Base-by-base conservation (phyloP, 2,113 vertebrate genomes). In the Hyperoodon ampullatus region DNA sequence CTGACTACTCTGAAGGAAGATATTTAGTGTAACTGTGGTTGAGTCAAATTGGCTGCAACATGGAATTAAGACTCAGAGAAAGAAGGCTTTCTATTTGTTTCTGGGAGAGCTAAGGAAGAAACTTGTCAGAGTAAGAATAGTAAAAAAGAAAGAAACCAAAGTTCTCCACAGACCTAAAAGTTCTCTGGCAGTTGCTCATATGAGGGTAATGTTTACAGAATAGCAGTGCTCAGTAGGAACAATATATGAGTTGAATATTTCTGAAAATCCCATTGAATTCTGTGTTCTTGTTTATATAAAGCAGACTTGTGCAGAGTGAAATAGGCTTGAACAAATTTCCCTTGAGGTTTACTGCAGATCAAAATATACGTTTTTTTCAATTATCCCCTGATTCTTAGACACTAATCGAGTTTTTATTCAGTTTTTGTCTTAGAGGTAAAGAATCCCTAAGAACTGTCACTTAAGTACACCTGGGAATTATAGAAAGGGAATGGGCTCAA, bases 41-140 rank as follows among this genome's bases (percentile, higher is more conserved):
- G 91, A 90, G 68, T 93, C 61, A 88, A 71, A 74, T 24, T 80
- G 82, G 12, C 55, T 82, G 71, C 3, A 95, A 23, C 23, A 39
- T n/a, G n/a, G 63, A 78, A 93, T 89, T 94, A 93, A 93, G 53
- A 91, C 26, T 28, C 61, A 83, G 26, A 94, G 60, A 94, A 35
- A 90, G 39, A 93, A 91, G 55, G 23, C 18, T 92, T 86, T 65
- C 35, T 93, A 0, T 83, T 89, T 60, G 6, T 83, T 95, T 84
- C 60, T 42, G 13, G 50, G 33, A 68, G 44, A 83, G 11, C 28
- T 30, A 77, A 82, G 33, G 33, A 74, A 96, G n/a, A 94, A 95
- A 75, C 0, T 14, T 88, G 6, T 44, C 65, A 68, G 53, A 84
- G 11, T 24, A 65, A 85, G 39, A 92, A 77, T 2, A 85, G 53